These are phyloP conservation scores for Lycorma delicatula DNA, from an alignment of 1,140 invertebrate genomes.

Conservation along the genomic window DNA sequence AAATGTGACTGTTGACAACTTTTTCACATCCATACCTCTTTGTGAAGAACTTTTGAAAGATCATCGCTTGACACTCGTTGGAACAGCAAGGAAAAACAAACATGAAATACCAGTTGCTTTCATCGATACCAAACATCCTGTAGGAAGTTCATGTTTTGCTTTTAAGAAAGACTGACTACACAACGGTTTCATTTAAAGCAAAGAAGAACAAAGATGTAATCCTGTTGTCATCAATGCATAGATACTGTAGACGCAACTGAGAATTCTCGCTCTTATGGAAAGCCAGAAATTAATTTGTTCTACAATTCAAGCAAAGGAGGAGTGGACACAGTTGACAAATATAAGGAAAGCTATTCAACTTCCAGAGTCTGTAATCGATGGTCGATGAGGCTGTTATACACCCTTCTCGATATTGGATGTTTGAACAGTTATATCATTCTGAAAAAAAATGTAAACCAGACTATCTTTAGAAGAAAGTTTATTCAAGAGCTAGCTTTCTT, in stretches of 20 bases:
- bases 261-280: constrained; percentile 20
- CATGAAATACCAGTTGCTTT: constrained; percentile 30
- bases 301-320: constrained; percentile 38
- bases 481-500: too few relatives aligned
- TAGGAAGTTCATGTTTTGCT: constrained; percentile 16
- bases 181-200: constrained; percentile 5
- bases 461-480: too few relatives aligned
- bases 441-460: too few relatives aligned
- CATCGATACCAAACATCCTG: constrained; percentile 8
- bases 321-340: constrained; percentile 34
- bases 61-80: constrained; percentile 24
- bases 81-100: constrained; percentile 37
- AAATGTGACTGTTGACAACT: constrained; percentile 32
- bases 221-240: constrained; percentile 2
- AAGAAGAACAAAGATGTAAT: constrained; percentile 3
- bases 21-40: constrained; percentile 32
- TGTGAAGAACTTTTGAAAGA: constrained; percentile 9
- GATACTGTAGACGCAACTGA: constrained; percentile 17
- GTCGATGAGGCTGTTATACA: constrained; percentile 24
- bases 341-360: constrained; percentile 22
- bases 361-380: constrained; percentile 24
- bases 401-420: background rate
- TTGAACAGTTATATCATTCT: too few relatives aligned
- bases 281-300: constrained; percentile 34
- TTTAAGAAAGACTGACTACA: constrained; percentile 19